Evolutionary conservation across 2,888 invertebrate species (phyloP).

Genomic region (Strigamia crassipes): DNA sequence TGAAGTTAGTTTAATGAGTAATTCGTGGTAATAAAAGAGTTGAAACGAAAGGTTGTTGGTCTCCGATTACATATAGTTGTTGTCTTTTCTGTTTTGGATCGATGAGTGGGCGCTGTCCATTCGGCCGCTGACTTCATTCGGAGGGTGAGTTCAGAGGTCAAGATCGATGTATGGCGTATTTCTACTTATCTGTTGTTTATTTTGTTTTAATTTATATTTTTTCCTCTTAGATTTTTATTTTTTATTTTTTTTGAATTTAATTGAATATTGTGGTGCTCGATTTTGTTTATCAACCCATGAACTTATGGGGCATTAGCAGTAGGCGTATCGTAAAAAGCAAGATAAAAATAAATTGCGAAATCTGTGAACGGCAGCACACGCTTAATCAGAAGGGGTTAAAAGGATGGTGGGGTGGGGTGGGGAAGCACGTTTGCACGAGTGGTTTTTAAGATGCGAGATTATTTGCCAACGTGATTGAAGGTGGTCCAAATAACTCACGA

Average conservation of each 20-base stretch:
- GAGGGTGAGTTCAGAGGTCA: conserved; percentile 29
- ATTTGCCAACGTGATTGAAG: conserved; percentile 15
- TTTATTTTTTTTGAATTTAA: background rate
- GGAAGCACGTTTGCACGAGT: conserved; percentile 6
- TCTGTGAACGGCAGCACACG: background rate
- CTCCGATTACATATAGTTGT: conserved; percentile 11
- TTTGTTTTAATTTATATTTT: background rate
- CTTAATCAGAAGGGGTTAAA: conserved; percentile 19
- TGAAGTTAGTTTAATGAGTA: conserved; percentile 8
- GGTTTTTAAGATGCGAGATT: conserved; percentile 29
- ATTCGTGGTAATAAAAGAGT: conserved; percentile 24
- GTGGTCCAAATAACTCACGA: conserved; percentile 24
- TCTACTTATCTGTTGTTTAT: background rate
- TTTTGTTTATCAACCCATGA: background rate
- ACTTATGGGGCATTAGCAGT: background rate
- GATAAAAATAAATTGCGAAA: conserved; percentile 35
- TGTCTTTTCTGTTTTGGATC: conserved; percentile 17
- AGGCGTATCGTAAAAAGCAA: conserved; percentile 5
- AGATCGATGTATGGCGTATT: background rate
- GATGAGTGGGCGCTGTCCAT: conserved; percentile 30
- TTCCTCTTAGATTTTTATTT: background rate
- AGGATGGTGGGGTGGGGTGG: background rate
- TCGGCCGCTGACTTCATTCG: background rate
- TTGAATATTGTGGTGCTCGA: background rate
- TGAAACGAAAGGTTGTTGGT: conserved; percentile 27